Percentiles rank a stretch among this genome's conserved stretches.
phyloP scores from a whole-genome alignment of 2,113 vertebrate genomes.

The Tragelaphus scriptus region DNA sequence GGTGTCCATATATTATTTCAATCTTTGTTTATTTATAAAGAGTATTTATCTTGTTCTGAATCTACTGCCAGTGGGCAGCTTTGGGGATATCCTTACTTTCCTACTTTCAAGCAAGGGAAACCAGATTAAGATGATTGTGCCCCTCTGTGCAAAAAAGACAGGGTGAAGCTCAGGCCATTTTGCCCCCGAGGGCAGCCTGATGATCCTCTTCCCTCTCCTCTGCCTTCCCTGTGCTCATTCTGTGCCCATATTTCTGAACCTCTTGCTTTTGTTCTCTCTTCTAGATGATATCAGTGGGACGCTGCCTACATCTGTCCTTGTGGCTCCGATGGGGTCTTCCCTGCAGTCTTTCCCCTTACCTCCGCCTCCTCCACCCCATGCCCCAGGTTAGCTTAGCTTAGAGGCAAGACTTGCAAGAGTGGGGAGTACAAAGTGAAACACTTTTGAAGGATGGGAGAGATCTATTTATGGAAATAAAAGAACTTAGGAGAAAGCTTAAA shows the following conservation, averaged over 20 bases:
- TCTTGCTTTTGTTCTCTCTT: constrained; percentile 81
- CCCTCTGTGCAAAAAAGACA: neutral
- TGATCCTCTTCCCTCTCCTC: neutral
- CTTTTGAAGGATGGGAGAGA: constrained; percentile 46
- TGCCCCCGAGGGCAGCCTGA: constrained; percentile 14
- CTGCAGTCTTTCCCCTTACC: constrained; percentile 97
- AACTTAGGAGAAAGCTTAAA: constrained; percentile 21
- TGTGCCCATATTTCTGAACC: constrained; percentile 58
- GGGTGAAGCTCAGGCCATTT: neutral
- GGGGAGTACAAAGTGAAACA: constrained; percentile 31
- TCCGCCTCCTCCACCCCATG: constrained; percentile 91
- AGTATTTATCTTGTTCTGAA: neutral
- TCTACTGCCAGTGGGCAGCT: neutral
- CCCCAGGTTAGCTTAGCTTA: constrained; percentile 92
- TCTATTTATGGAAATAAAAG: constrained; percentile 30
- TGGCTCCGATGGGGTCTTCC: constrained; percentile 94
- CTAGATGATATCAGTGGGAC: constrained; percentile 96
- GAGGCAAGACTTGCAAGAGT: constrained; percentile 75
- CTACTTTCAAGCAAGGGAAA: constrained; percentile 2
- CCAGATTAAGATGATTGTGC: neutral
- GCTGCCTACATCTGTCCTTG: constrained; percentile 92
- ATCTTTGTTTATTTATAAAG: neutral
- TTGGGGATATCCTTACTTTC: neutral
- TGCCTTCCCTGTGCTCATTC: constrained; percentile 24
- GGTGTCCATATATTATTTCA: neutral